Evolutionary conservation across 1,140 invertebrate genomes (phyloP), one percentile per base, ranked within the genome.

Genomic region (Cotesia vestalis): DNA sequence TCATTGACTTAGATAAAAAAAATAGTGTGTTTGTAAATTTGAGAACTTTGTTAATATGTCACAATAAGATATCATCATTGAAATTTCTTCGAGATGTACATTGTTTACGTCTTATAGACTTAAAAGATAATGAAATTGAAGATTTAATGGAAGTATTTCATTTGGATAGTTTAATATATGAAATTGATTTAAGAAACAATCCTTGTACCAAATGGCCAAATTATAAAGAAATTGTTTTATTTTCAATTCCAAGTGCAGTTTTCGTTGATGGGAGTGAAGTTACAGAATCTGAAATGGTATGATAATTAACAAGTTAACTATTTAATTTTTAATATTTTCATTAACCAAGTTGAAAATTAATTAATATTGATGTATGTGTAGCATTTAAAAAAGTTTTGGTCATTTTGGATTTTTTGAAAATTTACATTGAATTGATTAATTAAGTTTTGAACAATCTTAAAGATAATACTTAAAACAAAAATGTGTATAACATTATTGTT

Each of bases 201-300:
- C 46, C 69, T 35, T 83, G 81, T 35, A 81, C 76, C 11, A 78
- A 79, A n/a, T 83, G 81, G 81, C 79, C 81, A n/a, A 81, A 78
- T 74, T 83, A 83, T 68, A 79, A 75, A 78, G 78, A 78, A 14
- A 73, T 79, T 17, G 9, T 83, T 36, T 61, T 82, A 67, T 79
- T 73, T 62, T 78, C 77, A 5, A 71, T 83, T 61, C 78, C 82
- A 53, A 79, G 73, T 55, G 17, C 81, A 53, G 76, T 71, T 34
- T 77, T 74, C 27, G 74, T 83, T n/a, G 82, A 83, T 68, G 77
- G 78, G 11, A n/a, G 9, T 20, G 66, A 77, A 71, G 76, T 81
- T 17, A 71, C 75, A 11, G 69, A 71, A 36, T 51, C 76, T 34
- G 82, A 83, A 77, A 81, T 78, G 63, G 80, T 82, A 71, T 40